Evolutionary conservation across 2,888 invertebrate genomes (phyloP), one percentile per base, ranked within the genome.

Genomic region (Campoplex nolae): DNA sequence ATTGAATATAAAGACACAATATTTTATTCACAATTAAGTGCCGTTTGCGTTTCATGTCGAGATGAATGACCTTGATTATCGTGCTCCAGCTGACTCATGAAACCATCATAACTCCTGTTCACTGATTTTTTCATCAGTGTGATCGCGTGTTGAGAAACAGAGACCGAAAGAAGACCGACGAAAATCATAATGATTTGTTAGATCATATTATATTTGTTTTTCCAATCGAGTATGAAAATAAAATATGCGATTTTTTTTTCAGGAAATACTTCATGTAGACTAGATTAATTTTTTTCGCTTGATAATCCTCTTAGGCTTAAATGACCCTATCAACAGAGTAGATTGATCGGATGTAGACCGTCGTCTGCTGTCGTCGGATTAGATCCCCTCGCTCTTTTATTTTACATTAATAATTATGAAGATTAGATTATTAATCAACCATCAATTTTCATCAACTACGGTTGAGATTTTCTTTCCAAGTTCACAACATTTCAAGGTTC

Each of bases 31-130:
- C 13, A 11, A 13, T 16, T 48, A 13, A 48, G 35, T 38, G 13
- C 16, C 3, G 35, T 65, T 28, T 75, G n/a, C 28, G 70, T 23
- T 71, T 77, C 76, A 81, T 56, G 56, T 82, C 73, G 82, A 74
- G 82, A 42, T 85, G 73, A 82, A 82, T 77, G 85, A 85, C 77
- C 82, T 78, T 82, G 82, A 58, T 42, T 42, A 42, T 42, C 42
- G 6, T 9, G 42, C 42, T 42, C 9, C 42, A 42, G 42, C 42
- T 42, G 42, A 9, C 42, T 42, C 42, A 42, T 42, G 42, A 42
- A 42, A 42, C 42, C 56, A 77, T 58, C 48, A 77, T 51, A 71
- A 77, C 45, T 77, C 48, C 38, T 42, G 45, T 35, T 65, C 70
- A 67, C 76, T 77, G 85, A 85, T 85, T 85, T 85, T 76, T 85